A percentile compares a stretch with the other conserved stretches of the same genome.
phyloP scores from a whole-genome alignment of 2,888 invertebrate species.

The Dyspetes luteomarginatus region DNA sequence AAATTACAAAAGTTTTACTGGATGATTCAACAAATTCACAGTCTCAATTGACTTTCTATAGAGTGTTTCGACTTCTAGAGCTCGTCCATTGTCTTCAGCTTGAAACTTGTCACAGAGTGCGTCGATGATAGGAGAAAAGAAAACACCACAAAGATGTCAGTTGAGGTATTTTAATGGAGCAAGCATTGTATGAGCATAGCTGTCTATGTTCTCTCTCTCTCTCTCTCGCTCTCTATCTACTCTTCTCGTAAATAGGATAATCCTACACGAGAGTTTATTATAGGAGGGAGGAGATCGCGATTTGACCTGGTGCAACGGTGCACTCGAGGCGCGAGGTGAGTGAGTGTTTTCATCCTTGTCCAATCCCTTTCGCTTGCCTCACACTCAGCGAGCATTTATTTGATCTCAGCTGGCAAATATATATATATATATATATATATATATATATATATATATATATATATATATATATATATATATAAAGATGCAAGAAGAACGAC shows the following conservation, averaged over 20 bases:
- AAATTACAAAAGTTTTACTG: neutral
- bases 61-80: neutral
- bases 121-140: neutral
- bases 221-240: neutral
- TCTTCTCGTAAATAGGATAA: constrained; percentile 55
- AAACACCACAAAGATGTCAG: constrained; percentile 12
- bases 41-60: constrained; percentile 25
- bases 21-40: neutral
- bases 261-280: constrained; percentile 52
- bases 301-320: constrained; percentile 63
- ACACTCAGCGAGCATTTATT: constrained; percentile 25
- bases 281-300: constrained; percentile 65
- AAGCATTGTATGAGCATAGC: constrained; percentile 23
- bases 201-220: constrained; percentile 5
- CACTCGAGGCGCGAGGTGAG: constrained; percentile 45
- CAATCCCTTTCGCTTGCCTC: constrained; percentile 61
- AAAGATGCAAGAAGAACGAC: neutral
- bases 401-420: constrained; percentile 7
- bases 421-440: neutral
- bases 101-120: constrained; percentile 34
- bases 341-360: constrained; percentile 55
- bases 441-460: neutral
- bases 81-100: constrained; percentile 21
- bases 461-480: neutral
- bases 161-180: constrained; percentile 3